phyloP scores from a whole-genome alignment of 1,140 invertebrate species.

The Acromyrmex echinatior region DNA sequence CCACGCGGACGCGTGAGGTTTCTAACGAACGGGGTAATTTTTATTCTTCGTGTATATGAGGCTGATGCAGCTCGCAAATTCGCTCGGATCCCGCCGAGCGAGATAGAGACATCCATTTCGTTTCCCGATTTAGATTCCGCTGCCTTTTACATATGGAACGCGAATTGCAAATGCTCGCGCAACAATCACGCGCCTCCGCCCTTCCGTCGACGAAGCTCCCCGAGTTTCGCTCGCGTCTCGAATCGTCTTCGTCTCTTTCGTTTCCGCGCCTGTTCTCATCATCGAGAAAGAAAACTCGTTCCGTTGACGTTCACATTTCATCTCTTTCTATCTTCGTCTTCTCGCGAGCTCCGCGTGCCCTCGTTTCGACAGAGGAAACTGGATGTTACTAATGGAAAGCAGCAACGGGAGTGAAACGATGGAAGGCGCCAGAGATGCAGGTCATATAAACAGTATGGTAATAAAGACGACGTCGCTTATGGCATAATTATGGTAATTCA shows the following conservation, averaged over 20 bases:
- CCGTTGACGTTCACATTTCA: conserved; percentile 3
- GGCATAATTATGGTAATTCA: conserved; percentile 82
- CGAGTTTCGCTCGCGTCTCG: background rate
- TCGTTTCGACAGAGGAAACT: conserved; percentile 37
- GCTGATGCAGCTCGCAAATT: conserved; percentile 18
- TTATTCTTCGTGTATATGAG: conserved; percentile 56
- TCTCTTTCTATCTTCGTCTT: background rate
- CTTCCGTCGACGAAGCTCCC: background rate
- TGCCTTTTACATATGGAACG: conserved; percentile 75
- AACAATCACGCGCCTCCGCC: conserved; percentile 60
- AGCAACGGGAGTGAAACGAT: conserved; percentile 1
- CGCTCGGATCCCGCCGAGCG: conserved; percentile 43
- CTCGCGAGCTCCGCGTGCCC: background rate
- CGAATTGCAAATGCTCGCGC: conserved; percentile 69
- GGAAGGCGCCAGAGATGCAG: conserved; percentile 56
- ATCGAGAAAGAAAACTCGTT: conserved; percentile 47
- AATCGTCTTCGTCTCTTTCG: background rate
- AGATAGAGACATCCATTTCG: conserved; percentile 45
- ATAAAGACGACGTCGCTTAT: conserved; percentile 75
- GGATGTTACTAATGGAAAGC: conserved; percentile 57
- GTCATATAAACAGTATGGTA: conserved; percentile 77
- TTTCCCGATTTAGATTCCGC: conserved; percentile 67
- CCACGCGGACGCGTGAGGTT: background rate
- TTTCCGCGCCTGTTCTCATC: conserved; percentile 8
- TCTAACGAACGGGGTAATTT: conserved; percentile 60